phyloP scores from a whole-genome alignment of 2,797 vertebrate species.

The Cichlasoma orientale region DNA sequence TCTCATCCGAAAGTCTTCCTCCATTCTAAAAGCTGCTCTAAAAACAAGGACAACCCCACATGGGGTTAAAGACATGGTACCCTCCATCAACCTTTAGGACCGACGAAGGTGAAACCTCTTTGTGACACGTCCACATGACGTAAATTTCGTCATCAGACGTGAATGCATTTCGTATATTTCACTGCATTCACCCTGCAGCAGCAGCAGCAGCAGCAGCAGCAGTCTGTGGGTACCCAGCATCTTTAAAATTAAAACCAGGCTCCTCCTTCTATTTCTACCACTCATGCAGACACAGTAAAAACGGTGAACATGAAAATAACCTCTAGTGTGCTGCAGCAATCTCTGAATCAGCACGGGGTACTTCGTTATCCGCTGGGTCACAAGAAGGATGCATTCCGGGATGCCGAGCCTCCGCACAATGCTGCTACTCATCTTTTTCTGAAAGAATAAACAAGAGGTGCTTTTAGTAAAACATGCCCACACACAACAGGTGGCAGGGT shows the following conservation, averaged over 20 bases:
- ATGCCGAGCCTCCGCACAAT: conserved; percentile 93
- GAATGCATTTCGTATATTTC: not conserved
- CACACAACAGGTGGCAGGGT: conserved; percentile 24
- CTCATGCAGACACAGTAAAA: not conserved
- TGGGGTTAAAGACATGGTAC: no score
- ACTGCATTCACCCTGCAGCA: not conserved
- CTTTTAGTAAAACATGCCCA: conserved; percentile 30
- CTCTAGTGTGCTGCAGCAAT: conserved; percentile 93
- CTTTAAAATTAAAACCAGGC: not conserved
- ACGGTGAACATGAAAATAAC: conserved; percentile 67
- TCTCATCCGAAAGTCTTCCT: no score
- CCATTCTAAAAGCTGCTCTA: no score
- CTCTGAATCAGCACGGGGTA: conserved; percentile 95
- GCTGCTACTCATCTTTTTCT: conserved; percentile 97
- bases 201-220: not conserved
- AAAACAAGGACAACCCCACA: no score
- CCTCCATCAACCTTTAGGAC: no score
- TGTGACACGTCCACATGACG: no score
- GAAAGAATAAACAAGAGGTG: conserved; percentile 43
- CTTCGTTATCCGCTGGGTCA: conserved; percentile 98
- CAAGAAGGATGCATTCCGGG: conserved; percentile 95
- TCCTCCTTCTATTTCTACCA: not conserved
- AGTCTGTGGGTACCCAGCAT: not conserved
- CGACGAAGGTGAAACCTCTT: no score
- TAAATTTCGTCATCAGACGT: no score